A percentile compares a stretch with the other conserved stretches of the same genome.
Conservation (phyloP, 1,140 invertebrate genomes). For the Coenobita brevimanus region DNA sequence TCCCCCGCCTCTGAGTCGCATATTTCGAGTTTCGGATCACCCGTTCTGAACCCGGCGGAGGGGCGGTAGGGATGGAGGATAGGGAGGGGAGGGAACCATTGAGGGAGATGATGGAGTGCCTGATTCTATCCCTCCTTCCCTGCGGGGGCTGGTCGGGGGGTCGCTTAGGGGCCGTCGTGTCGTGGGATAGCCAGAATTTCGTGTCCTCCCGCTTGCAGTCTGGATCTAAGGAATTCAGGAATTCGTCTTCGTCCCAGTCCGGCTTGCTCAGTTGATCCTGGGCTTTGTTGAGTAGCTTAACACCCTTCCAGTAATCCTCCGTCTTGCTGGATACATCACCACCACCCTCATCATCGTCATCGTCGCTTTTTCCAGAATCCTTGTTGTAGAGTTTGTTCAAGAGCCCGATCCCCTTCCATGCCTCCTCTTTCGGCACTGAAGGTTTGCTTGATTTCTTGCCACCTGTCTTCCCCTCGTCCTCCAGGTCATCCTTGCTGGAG, state of each 20-base stretch:
- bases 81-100: conserved; percentile 43
- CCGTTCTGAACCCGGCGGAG: conserved; percentile 26
- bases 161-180: background rate
- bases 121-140: background rate
- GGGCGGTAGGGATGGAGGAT: conserved; percentile 36
- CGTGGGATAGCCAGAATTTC: background rate
- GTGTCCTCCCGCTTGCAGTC: background rate
- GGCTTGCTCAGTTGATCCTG: conserved; percentile 6
- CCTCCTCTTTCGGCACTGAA: background rate
- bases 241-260: conserved; percentile 9
- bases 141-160: background rate
- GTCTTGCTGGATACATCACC: background rate
- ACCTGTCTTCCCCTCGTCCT: background rate
- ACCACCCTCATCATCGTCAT: background rate
- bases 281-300: conserved; percentile 33
- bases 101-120: conserved; percentile 41
- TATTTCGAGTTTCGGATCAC: conserved; percentile 47
- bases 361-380: background rate
- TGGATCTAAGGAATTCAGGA: background rate
- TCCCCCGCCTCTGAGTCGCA: conserved; percentile 33
- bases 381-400: conserved; percentile 38
- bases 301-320: conserved; percentile 46
- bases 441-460: background rate
- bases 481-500: conserved; percentile 34
- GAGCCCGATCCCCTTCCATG: conserved; percentile 13